phyloP scores from a whole-genome alignment of 2,888 invertebrate species.

The Apotomis capreana region DNA sequence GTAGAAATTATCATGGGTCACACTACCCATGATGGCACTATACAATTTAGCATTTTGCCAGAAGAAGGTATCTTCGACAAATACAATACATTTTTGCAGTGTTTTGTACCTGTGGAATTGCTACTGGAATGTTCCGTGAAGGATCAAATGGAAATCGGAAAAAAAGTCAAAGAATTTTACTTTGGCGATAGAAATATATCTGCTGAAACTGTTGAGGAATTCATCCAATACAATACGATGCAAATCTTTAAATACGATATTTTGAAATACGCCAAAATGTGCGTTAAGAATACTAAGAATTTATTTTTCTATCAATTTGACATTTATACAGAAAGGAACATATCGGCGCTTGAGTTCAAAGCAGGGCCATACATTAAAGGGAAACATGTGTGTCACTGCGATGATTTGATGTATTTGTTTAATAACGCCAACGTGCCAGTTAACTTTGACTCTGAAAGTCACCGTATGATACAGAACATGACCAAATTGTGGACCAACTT shows the following conservation, averaged over 20 bases:
- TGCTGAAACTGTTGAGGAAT: neutral
- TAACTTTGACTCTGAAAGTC: neutral
- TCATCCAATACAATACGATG: neutral
- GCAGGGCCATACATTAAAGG: too few relatives aligned
- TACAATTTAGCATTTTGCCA: too few relatives aligned
- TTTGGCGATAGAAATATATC: neutral
- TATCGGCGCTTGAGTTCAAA: neutral
- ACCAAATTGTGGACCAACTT: neutral
- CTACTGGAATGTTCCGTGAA: neutral
- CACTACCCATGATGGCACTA: too few relatives aligned
- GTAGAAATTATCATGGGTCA: too few relatives aligned
- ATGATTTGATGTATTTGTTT: too few relatives aligned
- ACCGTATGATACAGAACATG: neutral
- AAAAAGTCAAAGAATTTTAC: neutral
- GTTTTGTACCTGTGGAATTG: neutral
- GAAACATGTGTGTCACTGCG: too few relatives aligned
- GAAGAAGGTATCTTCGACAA: too few relatives aligned
- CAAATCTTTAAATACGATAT: too few relatives aligned
- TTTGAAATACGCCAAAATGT: too few relatives aligned
- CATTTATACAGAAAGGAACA: neutral
- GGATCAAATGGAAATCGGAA: neutral
- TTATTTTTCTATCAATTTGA: neutral
- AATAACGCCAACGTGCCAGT: neutral
- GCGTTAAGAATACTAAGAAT: too few relatives aligned
- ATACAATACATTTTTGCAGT: too few relatives aligned